A percentile compares a stretch with the other conserved stretches of the same genome.
phyloP scores from a whole-genome alignment of 2,797 vertebrate genomes.

The Setipinna tenuifilis region DNA sequence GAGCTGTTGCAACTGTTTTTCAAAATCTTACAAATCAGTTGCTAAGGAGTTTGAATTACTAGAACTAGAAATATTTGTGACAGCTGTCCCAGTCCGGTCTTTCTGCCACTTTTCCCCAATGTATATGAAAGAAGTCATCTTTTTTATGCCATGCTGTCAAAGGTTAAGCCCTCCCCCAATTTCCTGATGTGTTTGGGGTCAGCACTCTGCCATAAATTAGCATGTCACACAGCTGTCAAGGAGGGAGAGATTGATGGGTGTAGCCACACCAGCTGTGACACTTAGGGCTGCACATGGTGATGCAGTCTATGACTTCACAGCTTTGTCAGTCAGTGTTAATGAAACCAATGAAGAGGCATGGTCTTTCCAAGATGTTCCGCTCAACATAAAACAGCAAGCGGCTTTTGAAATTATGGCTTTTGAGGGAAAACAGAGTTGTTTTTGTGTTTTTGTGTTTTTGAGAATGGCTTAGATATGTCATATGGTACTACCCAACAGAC shows the following conservation, averaged over 20 bases:
- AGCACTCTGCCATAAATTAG: slow-evolving; percentile 40
- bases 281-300: neutral
- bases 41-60: no score
- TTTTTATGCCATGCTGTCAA: neutral
- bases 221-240: slow-evolving; percentile 44
- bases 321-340: neutral
- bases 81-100: neutral
- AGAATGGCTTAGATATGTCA: neutral
- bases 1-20: neutral
- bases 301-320: neutral
- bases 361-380: neutral
- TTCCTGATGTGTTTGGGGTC: slow-evolving; percentile 47
- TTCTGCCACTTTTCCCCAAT: neutral
- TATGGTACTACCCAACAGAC: neutral
- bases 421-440: neutral
- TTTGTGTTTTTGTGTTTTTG: neutral
- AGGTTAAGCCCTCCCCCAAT: slow-evolving; percentile 55
- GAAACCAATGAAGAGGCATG: neutral
- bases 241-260: neutral
- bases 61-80: neutral
- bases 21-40: neutral
- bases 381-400: neutral
- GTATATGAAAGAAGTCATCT: neutral
- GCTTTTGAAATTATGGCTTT: neutral
- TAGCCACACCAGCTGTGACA: neutral